Percentiles rank a stretch among this genome's conserved stretches.
Conservation (phyloP, 2,113 vertebrate genomes). For the Hylia prasina region DNA sequence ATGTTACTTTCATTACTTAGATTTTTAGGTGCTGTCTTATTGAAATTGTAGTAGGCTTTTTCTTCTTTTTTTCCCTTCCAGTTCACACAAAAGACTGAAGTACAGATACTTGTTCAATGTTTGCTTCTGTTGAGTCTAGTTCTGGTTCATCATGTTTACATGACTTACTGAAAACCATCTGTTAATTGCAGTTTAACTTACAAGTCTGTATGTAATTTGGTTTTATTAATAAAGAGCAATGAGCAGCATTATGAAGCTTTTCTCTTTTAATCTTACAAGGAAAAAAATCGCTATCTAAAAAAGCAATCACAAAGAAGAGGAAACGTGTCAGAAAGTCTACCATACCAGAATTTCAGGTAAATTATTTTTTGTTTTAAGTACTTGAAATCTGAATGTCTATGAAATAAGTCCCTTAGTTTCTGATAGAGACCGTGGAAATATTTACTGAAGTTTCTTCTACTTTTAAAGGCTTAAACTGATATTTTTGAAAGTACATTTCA, state of each 20-base stretch:
- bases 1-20: background rate
- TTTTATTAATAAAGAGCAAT: conserved; percentile 63
- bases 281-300: conserved; percentile 82
- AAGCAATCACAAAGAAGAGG: conserved; percentile 78
- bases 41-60: background rate
- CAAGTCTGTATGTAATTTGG: conserved; percentile 55
- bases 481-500: background rate
- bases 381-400: conserved; percentile 33
- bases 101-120: conserved; percentile 21
- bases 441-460: background rate
- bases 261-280: conserved; percentile 81
- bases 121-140: conserved; percentile 39
- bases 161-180: conserved; percentile 38
- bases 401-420: conserved; percentile 7
- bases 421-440: background rate
- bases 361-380: conserved; percentile 21
- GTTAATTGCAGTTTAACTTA: conserved; percentile 66
- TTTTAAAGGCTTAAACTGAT: background rate
- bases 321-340: conserved; percentile 73
- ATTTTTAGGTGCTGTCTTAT: background rate
- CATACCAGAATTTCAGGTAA: conserved; percentile 91
- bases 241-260: conserved; percentile 70
- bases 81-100: background rate
- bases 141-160: conserved; percentile 46
- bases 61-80: too few species aligned